Percentiles rank a stretch among this genome's conserved stretches.
These are phyloP conservation scores for Psettodes erumei DNA, from an alignment of 2,113 vertebrate genomes.

Conservation along the genomic window DNA sequence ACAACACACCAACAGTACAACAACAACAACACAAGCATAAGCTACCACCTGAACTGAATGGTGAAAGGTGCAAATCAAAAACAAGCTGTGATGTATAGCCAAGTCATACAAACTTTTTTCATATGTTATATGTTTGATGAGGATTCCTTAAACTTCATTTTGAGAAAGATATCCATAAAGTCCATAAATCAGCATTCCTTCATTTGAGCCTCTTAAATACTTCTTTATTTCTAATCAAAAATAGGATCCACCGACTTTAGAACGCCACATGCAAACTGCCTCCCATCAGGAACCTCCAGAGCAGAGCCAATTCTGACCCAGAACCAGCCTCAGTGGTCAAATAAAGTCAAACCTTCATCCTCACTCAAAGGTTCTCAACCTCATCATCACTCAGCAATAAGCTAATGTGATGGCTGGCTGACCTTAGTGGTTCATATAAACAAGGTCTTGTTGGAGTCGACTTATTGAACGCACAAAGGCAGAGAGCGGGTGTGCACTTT, in stretches of 20 bases:
- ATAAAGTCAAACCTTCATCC: constrained; percentile 7
- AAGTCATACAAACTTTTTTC: neutral
- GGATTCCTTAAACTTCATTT: neutral
- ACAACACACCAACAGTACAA: neutral
- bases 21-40: neutral
- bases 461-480: constrained; percentile 27
- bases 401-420: constrained; percentile 19
- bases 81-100: too few relatives aligned
- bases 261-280: neutral
- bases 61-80: too few relatives aligned
- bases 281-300: neutral
- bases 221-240: neutral
- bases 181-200: neutral
- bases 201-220: neutral
- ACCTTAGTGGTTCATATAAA: constrained; percentile 44
- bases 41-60: neutral
- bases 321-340: neutral
- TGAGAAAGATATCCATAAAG: too few relatives aligned
- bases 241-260: neutral
- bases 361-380: constrained; percentile 10
- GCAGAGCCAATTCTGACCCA: neutral
- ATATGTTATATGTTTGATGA: neutral
- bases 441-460: constrained; percentile 45
- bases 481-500: constrained; percentile 45
- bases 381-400: constrained; percentile 4